Conservation (phyloP, 2,113 vertebrate species). For the Pangasianodon gigas region DNA sequence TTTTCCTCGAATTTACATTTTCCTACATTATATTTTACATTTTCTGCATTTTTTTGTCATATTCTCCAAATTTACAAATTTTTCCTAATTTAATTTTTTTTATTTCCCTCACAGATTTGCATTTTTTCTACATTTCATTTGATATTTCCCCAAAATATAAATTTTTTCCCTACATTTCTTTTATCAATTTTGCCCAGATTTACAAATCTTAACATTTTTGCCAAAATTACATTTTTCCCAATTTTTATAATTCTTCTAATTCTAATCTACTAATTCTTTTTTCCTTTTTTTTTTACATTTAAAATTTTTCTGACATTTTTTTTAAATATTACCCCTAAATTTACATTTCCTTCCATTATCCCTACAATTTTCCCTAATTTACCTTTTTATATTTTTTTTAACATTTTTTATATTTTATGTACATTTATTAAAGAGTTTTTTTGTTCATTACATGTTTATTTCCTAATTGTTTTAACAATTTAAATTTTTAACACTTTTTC, state of each 20-base stretch:
- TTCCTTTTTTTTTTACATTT: too few species aligned
- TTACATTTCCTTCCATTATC: background rate
- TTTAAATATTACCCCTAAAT: background rate
- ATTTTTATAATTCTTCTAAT: too few species aligned
- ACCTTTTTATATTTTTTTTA: background rate
- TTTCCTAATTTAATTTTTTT: too few species aligned
- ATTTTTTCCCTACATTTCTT: too few species aligned
- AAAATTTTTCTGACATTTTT: background rate
- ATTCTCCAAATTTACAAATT: too few species aligned
- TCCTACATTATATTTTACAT: background rate
- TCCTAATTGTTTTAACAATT: too few species aligned
- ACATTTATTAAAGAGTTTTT: too few species aligned
- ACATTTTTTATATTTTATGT: background rate
- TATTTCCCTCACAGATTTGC: background rate
- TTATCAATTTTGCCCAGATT: too few species aligned
- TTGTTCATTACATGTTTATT: too few species aligned
- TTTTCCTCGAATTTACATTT: background rate
- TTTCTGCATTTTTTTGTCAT: background rate
- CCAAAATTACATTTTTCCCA: background rate
- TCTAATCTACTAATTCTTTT: too few species aligned
- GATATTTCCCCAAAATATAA: too few species aligned
- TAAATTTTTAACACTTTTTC: background rate
- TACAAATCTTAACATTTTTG: background rate
- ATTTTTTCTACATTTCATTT: background rate
- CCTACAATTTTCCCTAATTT: background rate